These are phyloP conservation scores for Nanorana parkeri DNA, from an alignment of 2,113 vertebrate species.

Conservation along the genomic window DNA sequence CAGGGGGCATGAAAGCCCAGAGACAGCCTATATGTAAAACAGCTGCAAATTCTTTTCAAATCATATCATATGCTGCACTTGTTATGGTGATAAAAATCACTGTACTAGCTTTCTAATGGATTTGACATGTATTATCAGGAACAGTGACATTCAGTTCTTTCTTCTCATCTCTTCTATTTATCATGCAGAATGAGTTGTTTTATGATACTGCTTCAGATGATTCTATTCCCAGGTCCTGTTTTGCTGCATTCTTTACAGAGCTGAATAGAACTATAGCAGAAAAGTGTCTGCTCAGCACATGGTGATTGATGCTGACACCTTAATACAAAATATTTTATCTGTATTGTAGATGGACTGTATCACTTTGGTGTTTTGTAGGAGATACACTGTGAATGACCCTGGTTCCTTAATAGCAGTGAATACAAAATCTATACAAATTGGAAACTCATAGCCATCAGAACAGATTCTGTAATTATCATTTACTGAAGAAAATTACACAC, in stretches of 20 bases:
- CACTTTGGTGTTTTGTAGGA: not conserved
- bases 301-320: conserved; percentile 20
- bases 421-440: not conserved
- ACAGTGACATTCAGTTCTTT: conserved; percentile 39
- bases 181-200: conserved; percentile 29
- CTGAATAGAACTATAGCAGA: not conserved
- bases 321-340: conserved; percentile 5
- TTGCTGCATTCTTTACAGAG: not conserved
- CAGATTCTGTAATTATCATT: too few species aligned
- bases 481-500: too few species aligned
- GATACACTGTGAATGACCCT: not conserved
- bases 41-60: conserved; percentile 20
- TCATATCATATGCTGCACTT: conserved; percentile 1
- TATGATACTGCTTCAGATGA: conserved; percentile 3
- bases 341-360: not conserved
- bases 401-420: not conserved
- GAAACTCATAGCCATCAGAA: not conserved
- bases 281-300: conserved; percentile 8
- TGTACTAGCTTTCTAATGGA: conserved; percentile 31
- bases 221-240: conserved; percentile 13
- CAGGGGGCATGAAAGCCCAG: not conserved
- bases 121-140: conserved; percentile 36
- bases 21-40: conserved; percentile 30
- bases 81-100: conserved; percentile 35
- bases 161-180: conserved; percentile 31